Evolutionary conservation across 92 coral and sea anemone species (phyloP).

Genomic region (Porites divaricata): DNA sequence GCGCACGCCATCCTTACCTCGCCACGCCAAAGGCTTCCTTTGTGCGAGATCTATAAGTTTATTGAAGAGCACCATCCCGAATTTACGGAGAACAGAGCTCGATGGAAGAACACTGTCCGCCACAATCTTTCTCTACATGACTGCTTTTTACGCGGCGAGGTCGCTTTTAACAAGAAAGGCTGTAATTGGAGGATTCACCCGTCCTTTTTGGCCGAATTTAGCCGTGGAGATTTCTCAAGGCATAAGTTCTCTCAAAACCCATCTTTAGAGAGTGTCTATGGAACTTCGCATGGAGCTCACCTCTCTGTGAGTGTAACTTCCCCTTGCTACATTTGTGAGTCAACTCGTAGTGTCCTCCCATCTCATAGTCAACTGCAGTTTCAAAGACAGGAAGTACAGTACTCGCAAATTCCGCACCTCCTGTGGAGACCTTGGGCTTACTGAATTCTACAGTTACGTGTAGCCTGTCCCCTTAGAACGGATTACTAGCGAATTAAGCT

Average conservation of each 20-base stretch:
- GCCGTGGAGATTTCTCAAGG: conserved; percentile 44
- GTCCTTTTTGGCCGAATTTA: conserved; percentile 23
- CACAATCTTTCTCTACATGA: conserved; percentile 53
- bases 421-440: conserved; percentile 23
- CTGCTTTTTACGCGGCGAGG: conserved; percentile 45
- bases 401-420: background rate
- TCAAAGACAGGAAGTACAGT: conserved; percentile 13
- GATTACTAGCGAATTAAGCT: too few species aligned
- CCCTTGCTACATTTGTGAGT: conserved; percentile 13
- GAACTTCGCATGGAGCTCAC: background rate
- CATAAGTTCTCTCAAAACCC: conserved; percentile 10
- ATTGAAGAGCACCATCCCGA: conserved; percentile 40
- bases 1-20: conserved; percentile 48
- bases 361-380: background rate
- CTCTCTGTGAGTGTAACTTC: background rate
- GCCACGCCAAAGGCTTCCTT: conserved; percentile 23
- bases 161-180: conserved; percentile 11
- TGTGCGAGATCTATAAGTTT: conserved; percentile 43
- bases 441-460: background rate
- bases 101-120: conserved; percentile 61
- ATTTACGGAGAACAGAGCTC: conserved; percentile 45
- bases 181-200: conserved; percentile 54
- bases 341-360: conserved; percentile 2
- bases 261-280: background rate
- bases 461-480: background rate